These are phyloP conservation scores for Bombus ignitus DNA, from an alignment of 1,140 invertebrate species.

Conservation along the genomic window DNA sequence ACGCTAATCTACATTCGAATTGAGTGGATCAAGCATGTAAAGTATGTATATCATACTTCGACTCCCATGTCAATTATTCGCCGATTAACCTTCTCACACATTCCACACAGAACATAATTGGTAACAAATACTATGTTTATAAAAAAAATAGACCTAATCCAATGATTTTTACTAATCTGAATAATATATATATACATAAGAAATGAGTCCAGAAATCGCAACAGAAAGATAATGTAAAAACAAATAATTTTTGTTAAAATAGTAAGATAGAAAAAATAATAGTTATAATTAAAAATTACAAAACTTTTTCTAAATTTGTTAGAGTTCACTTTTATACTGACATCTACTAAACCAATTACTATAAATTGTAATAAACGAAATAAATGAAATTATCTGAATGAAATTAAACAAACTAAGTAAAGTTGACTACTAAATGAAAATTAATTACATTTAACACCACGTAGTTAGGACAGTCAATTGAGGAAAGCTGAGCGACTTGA, in stretches of 20 bases:
- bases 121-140: conserved; percentile 4
- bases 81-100: conserved; percentile 39
- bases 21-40: conserved; percentile 24
- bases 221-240: neutral
- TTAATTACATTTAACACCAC: neutral
- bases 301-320: neutral
- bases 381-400: neutral
- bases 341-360: neutral
- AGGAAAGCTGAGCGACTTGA: neutral
- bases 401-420: neutral
- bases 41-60: conserved; percentile 15
- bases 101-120: conserved; percentile 8
- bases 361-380: neutral
- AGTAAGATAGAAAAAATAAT: neutral
- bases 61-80: conserved; percentile 24
- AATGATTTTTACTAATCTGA: neutral
- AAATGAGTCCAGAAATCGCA: neutral
- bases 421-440: neutral
- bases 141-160: neutral
- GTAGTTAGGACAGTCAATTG: neutral
- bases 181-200: too few relatives aligned
- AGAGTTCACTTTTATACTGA: neutral
- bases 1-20: conserved; percentile 46
- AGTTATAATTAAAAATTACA: neutral
- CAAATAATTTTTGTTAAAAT: neutral